A percentile compares a stretch with the other conserved stretches of the same genome.
Evolutionary conservation across 2,888 invertebrate species (phyloP).

Genomic region (Torymus auratus): DNA sequence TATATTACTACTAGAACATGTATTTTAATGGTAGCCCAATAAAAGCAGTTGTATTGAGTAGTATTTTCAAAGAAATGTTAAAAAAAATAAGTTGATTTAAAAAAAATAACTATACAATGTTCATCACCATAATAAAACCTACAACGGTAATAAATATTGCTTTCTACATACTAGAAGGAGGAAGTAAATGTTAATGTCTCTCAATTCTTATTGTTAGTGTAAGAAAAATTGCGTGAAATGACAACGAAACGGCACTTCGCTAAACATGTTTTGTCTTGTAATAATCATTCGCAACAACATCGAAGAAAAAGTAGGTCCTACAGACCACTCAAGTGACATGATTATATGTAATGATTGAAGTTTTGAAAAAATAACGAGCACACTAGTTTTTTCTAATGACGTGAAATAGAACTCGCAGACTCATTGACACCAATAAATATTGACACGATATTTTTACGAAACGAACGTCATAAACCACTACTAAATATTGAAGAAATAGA

Average conservation of each 20-base stretch:
- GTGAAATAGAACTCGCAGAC: conserved; percentile 20
- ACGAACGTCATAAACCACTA: conserved; percentile 27
- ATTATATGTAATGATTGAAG: conserved; percentile 32
- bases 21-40: no score
- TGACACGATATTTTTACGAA: conserved; percentile 23
- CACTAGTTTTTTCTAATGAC: conserved; percentile 37
- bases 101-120: no score
- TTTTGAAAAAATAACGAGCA: conserved; percentile 47
- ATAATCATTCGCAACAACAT: conserved; percentile 55
- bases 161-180: conserved; percentile 15
- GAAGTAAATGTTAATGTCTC: conserved; percentile 41
- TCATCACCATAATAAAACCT: not conserved
- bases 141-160: conserved; percentile 8
- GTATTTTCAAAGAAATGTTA: no score
- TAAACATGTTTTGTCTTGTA: conserved; percentile 34
- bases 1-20: no score
- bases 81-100: no score
- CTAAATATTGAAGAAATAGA: conserved; percentile 52
- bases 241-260: conserved; percentile 33
- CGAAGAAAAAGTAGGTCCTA: conserved; percentile 49
- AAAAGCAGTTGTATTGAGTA: no score
- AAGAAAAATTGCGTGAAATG: conserved; percentile 26
- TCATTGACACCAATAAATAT: conserved; percentile 38
- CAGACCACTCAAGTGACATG: conserved; percentile 37
- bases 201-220: conserved; percentile 39